These are phyloP conservation scores for Etia nguti DNA, from an alignment of 2,113 vertebrate genomes.

Conservation along the genomic window DNA sequence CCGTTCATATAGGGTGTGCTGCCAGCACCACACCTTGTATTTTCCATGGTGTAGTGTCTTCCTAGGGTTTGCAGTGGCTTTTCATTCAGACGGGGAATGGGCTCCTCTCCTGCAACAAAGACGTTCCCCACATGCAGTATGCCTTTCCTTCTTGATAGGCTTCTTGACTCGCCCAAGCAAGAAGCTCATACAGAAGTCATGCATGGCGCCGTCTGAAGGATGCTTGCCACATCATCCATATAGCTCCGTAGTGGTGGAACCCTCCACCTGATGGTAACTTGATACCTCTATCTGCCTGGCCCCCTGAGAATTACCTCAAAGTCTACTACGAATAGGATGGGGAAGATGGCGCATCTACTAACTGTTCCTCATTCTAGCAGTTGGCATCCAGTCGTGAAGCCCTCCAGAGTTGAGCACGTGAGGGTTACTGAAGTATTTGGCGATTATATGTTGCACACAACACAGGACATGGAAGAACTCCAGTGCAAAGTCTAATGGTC, in stretches of 20 bases:
- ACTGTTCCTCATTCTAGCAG: background rate
- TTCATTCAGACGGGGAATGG: background rate
- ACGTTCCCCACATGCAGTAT: background rate
- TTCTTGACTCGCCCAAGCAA: background rate
- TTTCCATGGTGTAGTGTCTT: background rate
- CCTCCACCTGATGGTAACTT: background rate
- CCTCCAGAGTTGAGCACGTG: background rate
- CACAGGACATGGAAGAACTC: background rate
- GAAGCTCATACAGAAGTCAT: background rate
- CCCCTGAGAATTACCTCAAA: background rate
- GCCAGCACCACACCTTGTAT: background rate
- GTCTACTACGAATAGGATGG: background rate
- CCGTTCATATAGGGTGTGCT: fast-evolving
- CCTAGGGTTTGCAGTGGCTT: background rate
- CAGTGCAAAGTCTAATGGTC: background rate
- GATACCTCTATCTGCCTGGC: background rate
- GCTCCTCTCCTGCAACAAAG: background rate
- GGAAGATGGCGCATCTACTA: background rate
- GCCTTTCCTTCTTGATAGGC: background rate
- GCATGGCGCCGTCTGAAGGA: background rate
- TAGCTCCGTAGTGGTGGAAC: background rate
- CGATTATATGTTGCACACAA: background rate
- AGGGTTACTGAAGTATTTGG: background rate
- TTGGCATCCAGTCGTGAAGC: background rate
- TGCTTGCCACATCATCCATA: background rate